A percentile compares a stretch with the other conserved stretches of the same genome.
Conservation (phyloP, 2,797 vertebrate species). For the Falco concolor region DNA sequence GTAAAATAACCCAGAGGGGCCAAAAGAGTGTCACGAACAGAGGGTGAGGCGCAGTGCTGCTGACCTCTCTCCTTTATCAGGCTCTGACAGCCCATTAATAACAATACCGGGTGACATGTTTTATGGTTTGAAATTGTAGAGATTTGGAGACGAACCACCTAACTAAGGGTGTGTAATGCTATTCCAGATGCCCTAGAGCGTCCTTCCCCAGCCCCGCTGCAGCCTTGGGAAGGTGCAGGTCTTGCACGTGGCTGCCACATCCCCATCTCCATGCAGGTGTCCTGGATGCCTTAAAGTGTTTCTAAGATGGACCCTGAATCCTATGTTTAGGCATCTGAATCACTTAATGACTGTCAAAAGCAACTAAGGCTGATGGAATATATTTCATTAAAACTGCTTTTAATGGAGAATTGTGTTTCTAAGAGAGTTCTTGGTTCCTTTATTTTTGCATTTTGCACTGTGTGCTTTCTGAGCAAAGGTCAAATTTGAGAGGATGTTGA, state of each 20-base stretch:
- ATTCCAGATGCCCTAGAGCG: neutral
- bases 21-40: neutral
- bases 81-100: neutral
- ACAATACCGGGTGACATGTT: neutral
- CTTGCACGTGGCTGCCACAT: neutral
- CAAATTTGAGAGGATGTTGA: neutral
- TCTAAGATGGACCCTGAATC: neutral
- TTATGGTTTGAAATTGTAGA: neutral
- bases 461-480: neutral
- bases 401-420: neutral
- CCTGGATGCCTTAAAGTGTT: neutral
- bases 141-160: neutral
- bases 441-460: neutral
- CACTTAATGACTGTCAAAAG: neutral
- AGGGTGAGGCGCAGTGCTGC: neutral
- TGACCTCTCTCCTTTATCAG: neutral
- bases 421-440: neutral
- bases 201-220: neutral
- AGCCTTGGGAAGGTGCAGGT: neutral
- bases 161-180: neutral
- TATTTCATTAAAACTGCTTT: conserved; percentile 17
- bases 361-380: neutral
- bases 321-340: neutral
- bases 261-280: neutral
- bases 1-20: neutral